Evolutionary conservation across 2,888 invertebrate genomes (phyloP), one percentile per base, ranked within the genome.

Genomic region (Heliconius aoede): DNA sequence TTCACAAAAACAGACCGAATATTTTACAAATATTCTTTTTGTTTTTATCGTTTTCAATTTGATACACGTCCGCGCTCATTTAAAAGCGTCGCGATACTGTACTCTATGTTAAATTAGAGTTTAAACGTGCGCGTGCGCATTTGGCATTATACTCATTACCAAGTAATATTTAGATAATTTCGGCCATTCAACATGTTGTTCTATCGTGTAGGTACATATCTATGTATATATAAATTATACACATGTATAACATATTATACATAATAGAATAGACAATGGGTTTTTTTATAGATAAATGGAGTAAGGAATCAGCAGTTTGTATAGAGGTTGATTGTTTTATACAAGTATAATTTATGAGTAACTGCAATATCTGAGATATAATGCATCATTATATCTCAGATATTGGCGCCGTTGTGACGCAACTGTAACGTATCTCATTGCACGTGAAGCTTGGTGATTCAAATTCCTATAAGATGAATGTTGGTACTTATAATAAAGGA

Each of bases 61-160:
- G 67, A 72, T 74, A 76, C 76, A 77, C 80, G 83, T 79, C 82
- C 81, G 82, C 65, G 32, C 85, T 80, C 79, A 68, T 46, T 69
- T 76, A 78, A 65, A 76, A 78, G 76, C 83, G 79, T 76, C 83
- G 80, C 82, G 79, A 77, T 80, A 85, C 84, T 85, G 83, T 79
- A 78, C 69, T 69, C 68, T 72, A 72, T 76, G 75, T 80, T 73
- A 74, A 51, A 72, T 74, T 72, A 62, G 55, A 65, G 40, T 80
- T 64, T 74, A 77, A 80, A 28, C 80, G n/a, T 78, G 80, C 80
- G 81, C 81, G 79, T 82, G 84, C 83, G 84, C 83, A 81, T 80
- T 79, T 71, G 83, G 84, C 83, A 81, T 80, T 79, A 67, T 60
- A 32, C 30, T 8, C 46, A 26, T 46, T 24, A 69, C 64, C 69